Evolutionary conservation across 2,888 invertebrate species (phyloP), one percentile per base, ranked within the genome.

Genomic region (Helicoverpa assulta): DNA sequence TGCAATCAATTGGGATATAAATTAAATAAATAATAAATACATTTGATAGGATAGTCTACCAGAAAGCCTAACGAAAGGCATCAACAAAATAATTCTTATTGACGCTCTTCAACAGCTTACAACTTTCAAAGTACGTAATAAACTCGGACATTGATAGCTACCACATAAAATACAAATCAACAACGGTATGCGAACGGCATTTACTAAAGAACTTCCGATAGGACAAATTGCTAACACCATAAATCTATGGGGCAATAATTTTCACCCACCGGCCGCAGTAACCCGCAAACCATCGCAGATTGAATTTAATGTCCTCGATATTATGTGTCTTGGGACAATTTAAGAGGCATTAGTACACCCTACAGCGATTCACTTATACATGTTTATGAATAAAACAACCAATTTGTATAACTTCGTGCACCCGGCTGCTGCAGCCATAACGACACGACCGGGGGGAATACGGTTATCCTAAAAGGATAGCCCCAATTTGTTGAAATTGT

Each of bases 321-420:
- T 90, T 87, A 85, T 84, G 80, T 85, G 87, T 88, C 90, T 89
- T 86, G 88, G 80, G 84, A 92, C 92, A 91, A 91, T 94, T 92
- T 92, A 91, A 88, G 88, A 84, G 86, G 87, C 91, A 91, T 92
- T 91, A 93, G 88, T 86, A 85, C 83, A 88, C 87, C 92, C 90
- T 85, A 82, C 83, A 86, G 92, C 91, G 85, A 89, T 88, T 88
- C 89, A 84, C 88, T 88, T 89, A 90, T 91, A 91, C 91, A 93
- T 92, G 91, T 92, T 92, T 93, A 92, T 93, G 92, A 90, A 91
- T 90, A 88, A 89, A 88, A 89, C 89, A 89, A 92, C 85, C 90
- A 78, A 83, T 88, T 85, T 85, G 86, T 86, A 78, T 69, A 33
- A 56, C 43, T 56, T 62, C 71, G 78, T 80, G 78, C 83, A 86